Percentiles rank a stretch among this genome's conserved stretches.
phyloP scores from a whole-genome alignment of 2,113 vertebrate genomes.

The Rhinoptilus africanus region DNA sequence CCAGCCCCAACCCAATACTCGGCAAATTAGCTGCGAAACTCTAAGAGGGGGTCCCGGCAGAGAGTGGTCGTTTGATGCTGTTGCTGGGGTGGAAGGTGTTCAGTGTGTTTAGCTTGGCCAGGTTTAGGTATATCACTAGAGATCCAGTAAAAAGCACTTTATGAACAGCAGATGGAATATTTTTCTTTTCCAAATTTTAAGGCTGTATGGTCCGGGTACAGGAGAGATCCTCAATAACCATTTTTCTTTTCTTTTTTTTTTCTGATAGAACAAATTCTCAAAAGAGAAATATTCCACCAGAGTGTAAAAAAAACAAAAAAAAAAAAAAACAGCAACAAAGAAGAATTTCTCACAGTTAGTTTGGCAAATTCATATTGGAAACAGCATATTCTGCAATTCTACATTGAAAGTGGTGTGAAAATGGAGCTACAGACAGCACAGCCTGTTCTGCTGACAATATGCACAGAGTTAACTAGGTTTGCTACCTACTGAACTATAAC shows the following conservation, averaged over 20 bases:
- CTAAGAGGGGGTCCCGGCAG: neutral
- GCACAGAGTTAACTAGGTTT: neutral
- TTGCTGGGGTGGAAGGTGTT: neutral
- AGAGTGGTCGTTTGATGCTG: neutral
- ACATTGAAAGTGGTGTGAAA: neutral
- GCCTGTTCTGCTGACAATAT: neutral
- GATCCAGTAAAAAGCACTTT: neutral
- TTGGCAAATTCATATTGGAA: neutral
- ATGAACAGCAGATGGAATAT: neutral
- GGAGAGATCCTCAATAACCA: neutral
- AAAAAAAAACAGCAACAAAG: neutral
- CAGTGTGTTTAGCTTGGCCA: neutral
- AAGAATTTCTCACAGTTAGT: neutral
- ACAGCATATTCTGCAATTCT: neutral
- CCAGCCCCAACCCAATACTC: neutral
- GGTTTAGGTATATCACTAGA: neutral
- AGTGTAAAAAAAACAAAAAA: neutral
- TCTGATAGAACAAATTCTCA: neutral
- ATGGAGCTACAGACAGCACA: neutral
- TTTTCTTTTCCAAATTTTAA: neutral
- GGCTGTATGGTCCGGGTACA: neutral
- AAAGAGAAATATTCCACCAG: neutral
- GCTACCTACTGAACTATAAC: neutral
- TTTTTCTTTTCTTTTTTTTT: neutral
- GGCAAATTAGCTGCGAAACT: neutral